Conservation (phyloP, 2,113 vertebrate species). For the Halcyon senegalensis region DNA sequence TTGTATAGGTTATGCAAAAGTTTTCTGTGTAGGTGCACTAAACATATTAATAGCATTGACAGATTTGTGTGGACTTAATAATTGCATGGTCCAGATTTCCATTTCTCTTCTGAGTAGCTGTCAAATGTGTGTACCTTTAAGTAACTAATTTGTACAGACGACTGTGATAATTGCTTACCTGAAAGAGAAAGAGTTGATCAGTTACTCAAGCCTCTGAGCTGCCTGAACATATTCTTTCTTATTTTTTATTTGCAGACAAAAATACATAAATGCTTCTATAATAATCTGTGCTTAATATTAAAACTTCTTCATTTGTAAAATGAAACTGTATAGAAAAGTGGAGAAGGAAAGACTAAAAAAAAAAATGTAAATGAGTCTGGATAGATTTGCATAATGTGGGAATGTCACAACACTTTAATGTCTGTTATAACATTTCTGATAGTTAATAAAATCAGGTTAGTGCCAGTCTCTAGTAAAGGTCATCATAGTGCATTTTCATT, state of each 20-base stretch:
- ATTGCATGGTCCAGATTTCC: neutral
- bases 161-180: neutral
- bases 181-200: neutral
- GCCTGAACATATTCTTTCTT: neutral
- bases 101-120: neutral
- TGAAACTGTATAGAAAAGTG: neutral
- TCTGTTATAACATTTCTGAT: conserved; percentile 50
- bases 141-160: neutral
- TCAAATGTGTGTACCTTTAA: neutral
- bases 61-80: neutral
- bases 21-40: neutral
- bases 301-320: conserved; percentile 18
- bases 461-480: conserved; percentile 48
- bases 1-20: neutral
- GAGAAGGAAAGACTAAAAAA: neutral
- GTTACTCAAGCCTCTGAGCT: neutral
- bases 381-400: conserved; percentile 22
- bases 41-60: neutral
- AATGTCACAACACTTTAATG: conserved; percentile 43
- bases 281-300: neutral
- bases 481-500: conserved; percentile 38
- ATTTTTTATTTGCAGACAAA: neutral
- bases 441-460: conserved; percentile 52
- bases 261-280: neutral
- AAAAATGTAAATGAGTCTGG: neutral